Evolutionary conservation across 30 jellyfish, hydroid and myxozoan genomes (phyloP), one percentile per base, ranked within the genome.

Genomic region (Chrysaora quinquecirrha): DNA sequence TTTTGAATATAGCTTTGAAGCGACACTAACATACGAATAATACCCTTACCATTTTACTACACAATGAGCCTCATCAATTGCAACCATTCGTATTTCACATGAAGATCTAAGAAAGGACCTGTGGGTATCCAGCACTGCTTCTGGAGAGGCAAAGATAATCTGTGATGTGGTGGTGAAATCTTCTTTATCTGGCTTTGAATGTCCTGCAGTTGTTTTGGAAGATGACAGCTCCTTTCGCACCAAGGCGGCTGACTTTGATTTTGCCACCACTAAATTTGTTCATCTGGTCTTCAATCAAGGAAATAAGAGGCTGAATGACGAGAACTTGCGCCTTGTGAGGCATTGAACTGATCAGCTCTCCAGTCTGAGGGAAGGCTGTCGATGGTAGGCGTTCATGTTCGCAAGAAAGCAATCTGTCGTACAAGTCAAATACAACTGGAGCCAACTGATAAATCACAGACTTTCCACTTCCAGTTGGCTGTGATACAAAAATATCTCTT

Each of bases 41-140:
- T 52, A 52, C 29, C 12, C 68, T 52, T 52, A 52, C 68, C 68
- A 52, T 52, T 52, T 52, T 52, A 52, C 68, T 52, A 52, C 68
- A 52, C 68, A 52, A 52, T 52, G 68, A 52, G 68, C 68, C 68
- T 52, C 68, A 52, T 52, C 68, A 52, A 52, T 52, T 52, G 68
- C 68, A 52, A 52, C 68, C 68, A 52, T 52, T 52, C 68, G 12
- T 52, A 52, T 52, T 52, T 52, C 68, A 52, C 68, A 3, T 52
- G 25, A 52, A 52, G 68, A 52, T 52, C 68, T 9, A 52, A 52
- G 68, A 52, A 52, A 52, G 68, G 68, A 52, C 25, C 68, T 52
- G 68, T 52, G 68, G 68, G 68, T 52, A 52, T 52, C 68, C 68
- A 52, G 68, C 68, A 52, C 68, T 52, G 68, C 68, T 52, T 52